Percentiles rank a stretch among this genome's conserved stretches.
Conservation (phyloP, 2,888 invertebrate species). For the Nomada lathburiana region DNA sequence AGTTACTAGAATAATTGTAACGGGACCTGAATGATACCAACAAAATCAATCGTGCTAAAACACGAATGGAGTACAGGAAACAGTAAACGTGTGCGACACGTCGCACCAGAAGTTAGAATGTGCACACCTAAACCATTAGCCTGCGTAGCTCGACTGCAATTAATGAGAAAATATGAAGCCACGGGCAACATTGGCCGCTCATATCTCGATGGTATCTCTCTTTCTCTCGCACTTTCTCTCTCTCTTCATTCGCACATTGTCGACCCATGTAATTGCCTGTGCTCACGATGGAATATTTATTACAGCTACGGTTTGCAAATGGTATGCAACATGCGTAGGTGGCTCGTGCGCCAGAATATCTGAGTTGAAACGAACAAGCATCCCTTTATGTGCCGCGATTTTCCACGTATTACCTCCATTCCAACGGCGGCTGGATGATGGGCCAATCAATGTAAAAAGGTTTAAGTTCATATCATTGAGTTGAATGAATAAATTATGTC, state of each 20-base stretch:
- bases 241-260: constrained; percentile 58
- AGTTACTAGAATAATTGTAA: neutral
- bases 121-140: constrained; percentile 47
- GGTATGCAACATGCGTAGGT: constrained; percentile 60
- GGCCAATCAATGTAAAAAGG: neutral
- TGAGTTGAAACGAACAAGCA: constrained; percentile 15
- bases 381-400: constrained; percentile 22
- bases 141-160: constrained; percentile 17
- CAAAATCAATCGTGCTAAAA: neutral
- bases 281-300: constrained; percentile 71
- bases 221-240: constrained; percentile 9
- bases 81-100: neutral
- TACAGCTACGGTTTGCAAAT: constrained; percentile 62
- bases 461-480: constrained; percentile 22
- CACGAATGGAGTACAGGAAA: neutral
- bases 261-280: constrained; percentile 56
- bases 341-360: constrained; percentile 6
- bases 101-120: neutral
- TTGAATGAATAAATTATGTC: neutral
- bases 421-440: constrained; percentile 5
- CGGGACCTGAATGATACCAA: neutral
- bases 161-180: constrained; percentile 52
- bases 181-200: constrained; percentile 6
- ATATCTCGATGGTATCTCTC: constrained; percentile 7
- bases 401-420: constrained; percentile 34